These are phyloP conservation scores for Arrhamphus sclerolepis DNA, from an alignment of 2,797 vertebrate species.

Conservation along the genomic window DNA sequence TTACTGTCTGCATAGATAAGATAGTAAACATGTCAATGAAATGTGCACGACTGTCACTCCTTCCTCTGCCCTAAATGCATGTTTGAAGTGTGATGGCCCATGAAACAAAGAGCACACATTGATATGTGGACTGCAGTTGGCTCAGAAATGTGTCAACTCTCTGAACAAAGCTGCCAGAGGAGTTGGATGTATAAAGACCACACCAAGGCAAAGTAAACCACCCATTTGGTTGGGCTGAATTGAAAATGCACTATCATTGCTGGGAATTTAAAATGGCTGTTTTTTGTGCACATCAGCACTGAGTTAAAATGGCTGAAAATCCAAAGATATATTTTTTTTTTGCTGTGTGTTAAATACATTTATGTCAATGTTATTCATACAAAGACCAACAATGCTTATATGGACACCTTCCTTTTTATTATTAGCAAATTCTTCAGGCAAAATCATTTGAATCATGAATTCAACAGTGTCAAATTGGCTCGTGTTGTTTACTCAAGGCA, in stretches of 20 bases:
- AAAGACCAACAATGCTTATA: constrained; percentile 31
- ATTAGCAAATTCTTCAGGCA: constrained; percentile 29
- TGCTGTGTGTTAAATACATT: constrained; percentile 54
- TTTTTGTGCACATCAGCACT: constrained; percentile 59
- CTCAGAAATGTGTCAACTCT: constrained; percentile 55
- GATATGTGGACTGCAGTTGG: constrained; percentile 60
- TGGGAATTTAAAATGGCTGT: constrained; percentile 72
- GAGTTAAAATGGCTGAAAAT: constrained; percentile 70
- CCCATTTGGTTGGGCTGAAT: constrained; percentile 58
- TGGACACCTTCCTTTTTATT: constrained; percentile 27
- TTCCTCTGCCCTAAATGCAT: constrained; percentile 74
- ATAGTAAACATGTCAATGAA: constrained; percentile 62
- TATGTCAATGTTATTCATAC: constrained; percentile 53
- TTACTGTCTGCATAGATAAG: constrained; percentile 60
- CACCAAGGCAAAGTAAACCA: constrained; percentile 57
- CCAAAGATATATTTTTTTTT: constrained; percentile 32
- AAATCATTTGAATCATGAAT: constrained; percentile 39
- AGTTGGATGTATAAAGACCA: constrained; percentile 72
- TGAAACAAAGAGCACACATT: constrained; percentile 83
- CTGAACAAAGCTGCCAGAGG: constrained; percentile 70
- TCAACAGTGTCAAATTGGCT: constrained; percentile 31
- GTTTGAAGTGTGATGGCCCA: constrained; percentile 77
- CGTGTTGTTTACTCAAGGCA: constrained; percentile 26
- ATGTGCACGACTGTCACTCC: constrained; percentile 78
- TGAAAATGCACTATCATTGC: constrained; percentile 58